Conservation (phyloP, 2,113 vertebrate species). For the Crotalus tigris region DNA sequence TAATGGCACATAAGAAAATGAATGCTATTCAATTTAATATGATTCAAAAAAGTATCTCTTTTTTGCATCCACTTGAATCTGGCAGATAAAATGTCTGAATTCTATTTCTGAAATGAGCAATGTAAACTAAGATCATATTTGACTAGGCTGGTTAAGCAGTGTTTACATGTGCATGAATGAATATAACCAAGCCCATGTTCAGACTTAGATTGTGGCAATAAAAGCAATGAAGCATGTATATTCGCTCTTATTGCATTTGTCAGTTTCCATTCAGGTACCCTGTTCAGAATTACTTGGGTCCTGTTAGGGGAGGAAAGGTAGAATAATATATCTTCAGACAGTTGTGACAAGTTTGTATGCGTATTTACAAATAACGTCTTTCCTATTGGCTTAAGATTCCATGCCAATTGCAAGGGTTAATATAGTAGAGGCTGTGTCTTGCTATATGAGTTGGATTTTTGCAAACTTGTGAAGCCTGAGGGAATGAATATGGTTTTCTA, state of each 20-base stretch:
- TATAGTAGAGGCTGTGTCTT: too few relatives aligned
- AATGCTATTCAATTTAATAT: neutral
- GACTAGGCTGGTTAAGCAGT: neutral
- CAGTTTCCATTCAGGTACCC: neutral
- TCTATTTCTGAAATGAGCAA: neutral
- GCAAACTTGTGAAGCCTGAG: neutral
- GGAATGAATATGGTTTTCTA: neutral
- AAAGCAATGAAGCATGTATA: neutral
- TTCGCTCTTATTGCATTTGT: neutral
- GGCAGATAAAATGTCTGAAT: neutral
- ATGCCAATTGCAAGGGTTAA: neutral
- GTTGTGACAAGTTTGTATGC: neutral
- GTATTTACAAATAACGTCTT: neutral
- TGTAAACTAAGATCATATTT: neutral
- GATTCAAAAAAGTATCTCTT: neutral
- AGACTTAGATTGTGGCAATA: neutral
- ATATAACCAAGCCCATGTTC: neutral
- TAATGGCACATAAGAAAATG: neutral
- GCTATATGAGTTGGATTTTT: too few relatives aligned
- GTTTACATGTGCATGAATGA: neutral
- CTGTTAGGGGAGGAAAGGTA: neutral
- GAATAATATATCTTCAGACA: neutral
- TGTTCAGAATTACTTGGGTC: neutral
- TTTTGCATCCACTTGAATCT: neutral
- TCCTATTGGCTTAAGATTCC: neutral